Base-by-base conservation (phyloP, 2,888 invertebrate species). In the Dryadula phaetusa region DNA sequence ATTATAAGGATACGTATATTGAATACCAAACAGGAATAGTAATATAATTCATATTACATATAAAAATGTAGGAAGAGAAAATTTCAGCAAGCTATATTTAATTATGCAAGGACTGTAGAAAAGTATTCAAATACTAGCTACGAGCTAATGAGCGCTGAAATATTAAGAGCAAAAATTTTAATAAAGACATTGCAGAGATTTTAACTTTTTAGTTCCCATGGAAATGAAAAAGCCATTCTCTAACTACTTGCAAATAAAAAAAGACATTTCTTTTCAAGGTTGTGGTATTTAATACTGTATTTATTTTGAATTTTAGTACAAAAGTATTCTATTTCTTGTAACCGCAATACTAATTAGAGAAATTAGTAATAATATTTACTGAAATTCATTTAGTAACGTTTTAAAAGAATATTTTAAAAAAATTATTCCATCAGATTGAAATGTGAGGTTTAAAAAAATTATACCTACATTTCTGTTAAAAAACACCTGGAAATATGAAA, bases 141-240 rank as follows among this genome's bases (percentile, higher is more conserved):
- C 22, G 40, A 40, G 40, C 56, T 56, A 56, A 56, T 56, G 56
- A 56, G 56, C 40, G 25, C 40, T 40, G 40, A 56, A 56, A 40
- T 56, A 40, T 56, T 40, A 56, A n/a, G 40, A 56, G 40, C n/a
- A 40, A 40, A 56, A 56, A 25, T 40, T 16, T 40, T 25, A 25
- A 56, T 56, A 56, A 56, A 56, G 56, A 56, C 25, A 56, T 40
- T 16, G 56, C 5, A 40, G 22, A 40, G 25, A 56, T 40, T 56
- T 40, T 25, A 40, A 40, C 25, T 56, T 56, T 56, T 56, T 37
- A 56, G 25, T 40, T 22, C 14, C 10, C 20, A 10, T 16, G 40
- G n/a, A 40, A 14, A 56, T 56, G 3, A 34, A 40, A 54, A 54
- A 40, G 0, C 10, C 22, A 54, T 37, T 54, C 16, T 25, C 20